phyloP scores from a whole-genome alignment of 2,113 vertebrate species.

The Cichladusa arquata region DNA sequence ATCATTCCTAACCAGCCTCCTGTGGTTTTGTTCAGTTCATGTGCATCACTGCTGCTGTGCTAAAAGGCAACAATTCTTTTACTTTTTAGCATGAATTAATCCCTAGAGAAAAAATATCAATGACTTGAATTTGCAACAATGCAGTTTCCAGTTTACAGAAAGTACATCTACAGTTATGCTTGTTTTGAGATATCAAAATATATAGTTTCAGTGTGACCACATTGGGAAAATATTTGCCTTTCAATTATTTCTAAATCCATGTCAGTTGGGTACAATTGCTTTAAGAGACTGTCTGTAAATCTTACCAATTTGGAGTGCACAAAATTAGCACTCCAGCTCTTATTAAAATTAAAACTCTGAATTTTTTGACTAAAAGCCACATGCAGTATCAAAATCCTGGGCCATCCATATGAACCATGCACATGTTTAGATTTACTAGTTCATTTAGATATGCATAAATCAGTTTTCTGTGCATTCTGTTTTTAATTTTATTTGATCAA shows the following conservation, averaged over 20 bases:
- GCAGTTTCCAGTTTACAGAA: not conserved
- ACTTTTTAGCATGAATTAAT: not conserved
- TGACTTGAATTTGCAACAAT: not conserved
- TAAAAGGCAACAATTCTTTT: not conserved
- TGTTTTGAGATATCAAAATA: not conserved
- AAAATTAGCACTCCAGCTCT: not conserved
- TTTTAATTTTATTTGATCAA: not conserved
- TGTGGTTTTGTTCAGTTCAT: not conserved
- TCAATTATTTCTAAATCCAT: not conserved
- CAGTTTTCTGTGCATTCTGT: not conserved
- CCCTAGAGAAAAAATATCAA: not conserved
- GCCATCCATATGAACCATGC: not conserved
- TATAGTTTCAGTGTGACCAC: not conserved
- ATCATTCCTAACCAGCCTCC: not conserved
- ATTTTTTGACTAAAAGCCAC: not conserved
- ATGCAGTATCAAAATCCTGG: not conserved
- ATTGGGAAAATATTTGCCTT: not conserved
- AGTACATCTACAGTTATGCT: not conserved
- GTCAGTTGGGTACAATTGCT: not conserved
- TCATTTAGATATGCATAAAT: not conserved
- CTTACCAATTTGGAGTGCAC: not conserved
- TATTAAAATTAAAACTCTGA: not conserved
- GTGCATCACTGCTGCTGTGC: not conserved
- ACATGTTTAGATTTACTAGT: not conserved
- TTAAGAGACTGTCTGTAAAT: not conserved